These are phyloP conservation scores for Oedothorax gibbosus DNA, from an alignment of 1,140 invertebrate species.

Conservation along the genomic window DNA sequence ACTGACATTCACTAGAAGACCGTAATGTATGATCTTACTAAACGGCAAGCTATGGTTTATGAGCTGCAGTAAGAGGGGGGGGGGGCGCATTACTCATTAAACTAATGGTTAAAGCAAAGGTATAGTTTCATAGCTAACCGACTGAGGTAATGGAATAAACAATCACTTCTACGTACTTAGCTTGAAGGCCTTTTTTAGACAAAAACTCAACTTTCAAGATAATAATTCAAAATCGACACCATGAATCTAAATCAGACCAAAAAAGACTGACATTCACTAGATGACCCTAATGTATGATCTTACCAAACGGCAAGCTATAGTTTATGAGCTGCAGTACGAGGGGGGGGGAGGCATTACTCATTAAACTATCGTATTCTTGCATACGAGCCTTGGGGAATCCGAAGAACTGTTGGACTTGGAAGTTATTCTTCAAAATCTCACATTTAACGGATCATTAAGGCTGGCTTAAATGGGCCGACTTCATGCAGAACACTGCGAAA, in stretches of 20 bases:
- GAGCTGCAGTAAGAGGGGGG: background rate
- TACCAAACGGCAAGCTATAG: background rate
- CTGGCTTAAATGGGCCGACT: conserved; percentile 26
- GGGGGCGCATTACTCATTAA: background rate
- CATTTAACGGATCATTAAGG: conserved; percentile 49
- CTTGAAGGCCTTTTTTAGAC: too few relatives aligned
- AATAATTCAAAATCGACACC: too few relatives aligned
- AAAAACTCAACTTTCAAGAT: too few relatives aligned
- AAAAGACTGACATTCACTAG: too few relatives aligned
- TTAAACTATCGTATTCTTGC: conserved; percentile 37
- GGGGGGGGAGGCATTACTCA: conserved; percentile 23
- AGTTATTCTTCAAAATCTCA: conserved; percentile 27
- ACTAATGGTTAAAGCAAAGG: too few relatives aligned
- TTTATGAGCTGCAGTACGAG: conserved; percentile 9
- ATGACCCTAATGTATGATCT: too few relatives aligned
- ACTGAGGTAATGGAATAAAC: too few relatives aligned
- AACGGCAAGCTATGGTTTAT: background rate
- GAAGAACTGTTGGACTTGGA: background rate
- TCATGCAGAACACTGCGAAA: conserved; percentile 9
- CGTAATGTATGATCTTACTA: too few relatives aligned
- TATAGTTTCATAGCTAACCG: too few relatives aligned
- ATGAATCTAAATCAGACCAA: too few relatives aligned
- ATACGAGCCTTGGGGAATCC: conserved; percentile 21
- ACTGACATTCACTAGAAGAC: too few relatives aligned
- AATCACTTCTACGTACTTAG: too few relatives aligned